These are phyloP conservation scores for Pollimyrus isidori DNA, from an alignment of 2,113 vertebrate species.

Conservation along the genomic window DNA sequence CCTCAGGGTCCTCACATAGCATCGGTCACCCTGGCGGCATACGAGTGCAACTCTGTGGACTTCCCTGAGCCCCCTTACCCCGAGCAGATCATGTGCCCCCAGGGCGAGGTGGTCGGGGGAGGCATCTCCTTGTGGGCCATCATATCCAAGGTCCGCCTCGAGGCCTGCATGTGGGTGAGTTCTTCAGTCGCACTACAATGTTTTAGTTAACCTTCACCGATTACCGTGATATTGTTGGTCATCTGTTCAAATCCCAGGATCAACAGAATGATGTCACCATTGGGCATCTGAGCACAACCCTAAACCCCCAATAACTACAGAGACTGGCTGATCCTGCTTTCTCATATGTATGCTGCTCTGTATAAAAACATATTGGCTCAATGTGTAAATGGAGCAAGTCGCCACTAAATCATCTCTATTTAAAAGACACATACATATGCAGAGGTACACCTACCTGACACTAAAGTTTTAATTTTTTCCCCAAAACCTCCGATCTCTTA, in stretches of 20 bases:
- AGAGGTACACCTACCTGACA: not conserved
- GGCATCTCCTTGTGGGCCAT: constrained; percentile 85
- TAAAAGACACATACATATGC: not conserved
- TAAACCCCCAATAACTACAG: not conserved
- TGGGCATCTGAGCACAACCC: not conserved
- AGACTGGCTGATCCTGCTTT: not conserved
- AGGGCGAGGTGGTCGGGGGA: constrained; percentile 57
- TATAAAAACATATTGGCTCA: not conserved
- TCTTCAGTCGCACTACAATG: not conserved
- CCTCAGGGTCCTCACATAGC: constrained; percentile 94
- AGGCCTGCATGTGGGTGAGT: constrained; percentile 99
- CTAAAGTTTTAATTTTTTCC: not conserved
- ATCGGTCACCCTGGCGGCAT: constrained; percentile 93
- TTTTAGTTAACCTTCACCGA: no score
- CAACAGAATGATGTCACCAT: not conserved
- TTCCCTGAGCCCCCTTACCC: constrained; percentile 97
- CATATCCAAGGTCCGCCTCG: constrained; percentile 97
- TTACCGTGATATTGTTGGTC: not conserved
- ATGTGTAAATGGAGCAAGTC: not conserved
- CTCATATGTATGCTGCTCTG: not conserved
- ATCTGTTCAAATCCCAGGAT: not conserved
- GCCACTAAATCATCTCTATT: not conserved
- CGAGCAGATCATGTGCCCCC: constrained; percentile 87
- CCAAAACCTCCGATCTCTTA: not conserved
- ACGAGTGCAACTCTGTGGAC: constrained; percentile 92